These are phyloP conservation scores for Pluvialis apricaria DNA, from an alignment of 2,113 vertebrate species.

Conservation along the genomic window DNA sequence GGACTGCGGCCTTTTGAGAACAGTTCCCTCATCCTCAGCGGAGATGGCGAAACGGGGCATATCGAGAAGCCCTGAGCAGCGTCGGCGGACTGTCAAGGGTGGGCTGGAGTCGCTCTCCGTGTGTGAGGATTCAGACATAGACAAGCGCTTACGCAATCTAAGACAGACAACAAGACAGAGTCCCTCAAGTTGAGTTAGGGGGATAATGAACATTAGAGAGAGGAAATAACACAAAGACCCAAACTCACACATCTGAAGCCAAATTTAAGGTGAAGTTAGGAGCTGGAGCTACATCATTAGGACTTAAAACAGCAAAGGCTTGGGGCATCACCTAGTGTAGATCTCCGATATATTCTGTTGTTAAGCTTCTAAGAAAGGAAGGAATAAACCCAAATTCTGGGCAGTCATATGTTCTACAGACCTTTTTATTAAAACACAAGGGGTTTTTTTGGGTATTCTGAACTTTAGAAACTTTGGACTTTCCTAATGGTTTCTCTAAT, in stretches of 20 bases:
- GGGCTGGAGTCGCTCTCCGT: conserved; percentile 98
- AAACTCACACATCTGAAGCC: background rate
- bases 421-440: background rate
- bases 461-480: background rate
- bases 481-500: background rate
- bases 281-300: background rate
- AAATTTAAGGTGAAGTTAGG: no score
- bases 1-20: conserved; percentile 63
- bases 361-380: background rate
- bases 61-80: conserved; percentile 90
- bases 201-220: background rate
- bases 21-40: conserved; percentile 79
- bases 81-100: conserved; percentile 86
- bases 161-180: background rate
- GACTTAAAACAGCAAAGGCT: background rate
- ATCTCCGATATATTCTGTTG: background rate
- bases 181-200: background rate
- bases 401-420: background rate
- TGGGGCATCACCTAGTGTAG: background rate
- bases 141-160: conserved; percentile 91
- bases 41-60: conserved; percentile 89
- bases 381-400: background rate
- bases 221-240: background rate
- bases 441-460: background rate
- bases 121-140: conserved; percentile 94